Percentiles rank a stretch among this genome's conserved stretches.
These are phyloP conservation scores for Nemotelus nigrinus DNA, from an alignment of 2,888 invertebrate species.

Conservation along the genomic window DNA sequence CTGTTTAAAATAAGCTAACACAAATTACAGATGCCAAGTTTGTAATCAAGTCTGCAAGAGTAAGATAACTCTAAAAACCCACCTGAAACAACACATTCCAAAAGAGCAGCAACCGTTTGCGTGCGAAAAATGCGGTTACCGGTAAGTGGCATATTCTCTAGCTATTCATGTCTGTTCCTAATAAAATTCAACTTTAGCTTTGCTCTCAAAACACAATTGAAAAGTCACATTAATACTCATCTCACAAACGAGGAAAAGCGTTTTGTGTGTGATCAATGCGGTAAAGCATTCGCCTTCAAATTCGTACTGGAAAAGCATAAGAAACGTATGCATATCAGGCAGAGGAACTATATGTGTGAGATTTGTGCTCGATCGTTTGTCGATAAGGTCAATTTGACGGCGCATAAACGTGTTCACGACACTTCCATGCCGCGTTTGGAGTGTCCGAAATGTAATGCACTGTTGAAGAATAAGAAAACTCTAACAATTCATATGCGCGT, in stretches of 20 bases:
- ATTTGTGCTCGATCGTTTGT: slow-evolving; percentile 46
- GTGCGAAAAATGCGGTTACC: slow-evolving; percentile 40
- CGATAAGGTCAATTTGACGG: slow-evolving; percentile 37
- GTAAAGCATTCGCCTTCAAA: slow-evolving; percentile 47
- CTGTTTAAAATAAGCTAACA: neutral
- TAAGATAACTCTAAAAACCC: slow-evolving; percentile 47
- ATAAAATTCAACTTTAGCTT: slow-evolving; percentile 33
- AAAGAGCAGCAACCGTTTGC: slow-evolving; percentile 43
- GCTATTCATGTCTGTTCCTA: neutral
- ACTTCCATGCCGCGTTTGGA: slow-evolving; percentile 38
- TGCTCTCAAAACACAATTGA: slow-evolving; percentile 46
- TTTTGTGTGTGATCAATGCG: slow-evolving; percentile 46
- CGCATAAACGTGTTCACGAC: slow-evolving; percentile 38
- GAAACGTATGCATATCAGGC: slow-evolving; percentile 39
- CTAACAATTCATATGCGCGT: slow-evolving; percentile 40
- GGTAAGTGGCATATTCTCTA: slow-evolving; percentile 10
- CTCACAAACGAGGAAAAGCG: slow-evolving; percentile 44
- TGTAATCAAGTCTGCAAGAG: slow-evolving; percentile 47
- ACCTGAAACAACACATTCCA: slow-evolving; percentile 48
- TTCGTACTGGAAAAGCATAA: slow-evolving; percentile 47
- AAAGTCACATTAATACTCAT: slow-evolving; percentile 48
- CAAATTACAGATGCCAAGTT: slow-evolving; percentile 43
- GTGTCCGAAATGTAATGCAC: slow-evolving; percentile 46
- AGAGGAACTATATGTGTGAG: slow-evolving; percentile 48
- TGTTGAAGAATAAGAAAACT: slow-evolving; percentile 36